A percentile compares a stretch with the other conserved stretches of the same genome.
Conservation (phyloP, 2,113 vertebrate genomes). For the Rhinoptilus africanus region DNA sequence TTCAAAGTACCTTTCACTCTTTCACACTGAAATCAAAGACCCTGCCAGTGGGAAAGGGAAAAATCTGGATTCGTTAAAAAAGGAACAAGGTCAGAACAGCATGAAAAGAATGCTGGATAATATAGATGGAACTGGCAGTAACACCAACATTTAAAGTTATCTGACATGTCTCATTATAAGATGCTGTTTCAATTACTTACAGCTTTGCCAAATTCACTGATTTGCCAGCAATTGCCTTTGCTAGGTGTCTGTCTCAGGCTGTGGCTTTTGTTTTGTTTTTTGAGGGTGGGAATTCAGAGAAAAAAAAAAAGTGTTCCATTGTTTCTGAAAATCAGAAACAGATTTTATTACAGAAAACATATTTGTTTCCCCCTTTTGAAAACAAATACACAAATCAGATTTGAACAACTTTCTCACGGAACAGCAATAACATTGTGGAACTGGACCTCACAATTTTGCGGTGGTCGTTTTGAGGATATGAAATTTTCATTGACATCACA, state of each 20-base stretch:
- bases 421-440: neutral
- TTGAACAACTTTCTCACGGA: neutral
- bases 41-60: neutral
- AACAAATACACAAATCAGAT: neutral
- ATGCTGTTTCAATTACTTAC: neutral
- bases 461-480: neutral
- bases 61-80: neutral
- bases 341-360: neutral
- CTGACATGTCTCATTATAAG: neutral
- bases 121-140: neutral
- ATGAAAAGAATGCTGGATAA: neutral
- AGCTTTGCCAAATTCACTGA: neutral
- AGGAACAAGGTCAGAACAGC: neutral
- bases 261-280: accelerated
- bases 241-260: neutral
- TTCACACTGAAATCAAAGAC: neutral
- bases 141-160: neutral
- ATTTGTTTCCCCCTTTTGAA: neutral
- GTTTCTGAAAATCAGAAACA: neutral
- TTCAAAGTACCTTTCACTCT: neutral
- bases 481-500: neutral
- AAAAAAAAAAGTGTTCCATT: neutral
- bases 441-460: neutral
- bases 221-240: neutral
- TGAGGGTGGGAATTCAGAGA: neutral